Percentiles rank a stretch among this genome's conserved stretches.
Evolutionary conservation across 2,888 invertebrate species (phyloP).

Genomic region (Furcula furcula): DNA sequence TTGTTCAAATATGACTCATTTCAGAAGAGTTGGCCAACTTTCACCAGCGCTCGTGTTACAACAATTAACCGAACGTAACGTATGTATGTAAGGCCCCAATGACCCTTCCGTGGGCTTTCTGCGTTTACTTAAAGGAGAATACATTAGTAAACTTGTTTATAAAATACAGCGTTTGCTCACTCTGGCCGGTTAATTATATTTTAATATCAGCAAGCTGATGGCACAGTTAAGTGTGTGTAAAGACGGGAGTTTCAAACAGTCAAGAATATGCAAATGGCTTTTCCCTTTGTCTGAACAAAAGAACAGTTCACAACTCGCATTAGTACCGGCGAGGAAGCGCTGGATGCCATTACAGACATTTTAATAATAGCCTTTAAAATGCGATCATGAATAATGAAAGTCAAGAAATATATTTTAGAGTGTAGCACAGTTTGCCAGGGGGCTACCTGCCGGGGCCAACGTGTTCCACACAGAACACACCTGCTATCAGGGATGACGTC

Average conservation of each 20-base stretch:
- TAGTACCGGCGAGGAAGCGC: constrained; percentile 46
- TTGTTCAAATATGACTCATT: constrained; percentile 70
- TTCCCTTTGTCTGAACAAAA: constrained; percentile 48
- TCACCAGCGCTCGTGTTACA: constrained; percentile 62
- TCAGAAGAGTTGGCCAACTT: constrained; percentile 65
- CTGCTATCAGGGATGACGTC: constrained; percentile 52
- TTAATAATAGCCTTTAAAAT: constrained; percentile 45
- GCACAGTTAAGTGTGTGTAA: constrained; percentile 33
- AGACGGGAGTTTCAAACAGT: constrained; percentile 38
- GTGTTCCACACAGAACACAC: constrained; percentile 48
- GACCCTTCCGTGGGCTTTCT: constrained; percentile 31
- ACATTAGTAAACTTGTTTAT: not conserved
- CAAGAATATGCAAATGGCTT: constrained; percentile 53
- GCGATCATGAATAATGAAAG: constrained; percentile 31
- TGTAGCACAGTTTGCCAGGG: constrained; percentile 12
- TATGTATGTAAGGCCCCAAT: constrained; percentile 30
- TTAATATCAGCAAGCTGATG: constrained; percentile 24
- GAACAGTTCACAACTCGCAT: constrained; percentile 56
- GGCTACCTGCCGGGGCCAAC: constrained; percentile 38
- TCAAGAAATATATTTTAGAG: constrained; percentile 27
- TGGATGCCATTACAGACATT: constrained; percentile 46
- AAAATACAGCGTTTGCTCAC: not conserved
- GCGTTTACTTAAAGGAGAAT: constrained; percentile 2
- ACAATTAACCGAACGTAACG: constrained; percentile 51
- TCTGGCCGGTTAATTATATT: constrained; percentile 7